phyloP scores from a whole-genome alignment of 2,797 vertebrate genomes.

The Cottoperca gobio region DNA sequence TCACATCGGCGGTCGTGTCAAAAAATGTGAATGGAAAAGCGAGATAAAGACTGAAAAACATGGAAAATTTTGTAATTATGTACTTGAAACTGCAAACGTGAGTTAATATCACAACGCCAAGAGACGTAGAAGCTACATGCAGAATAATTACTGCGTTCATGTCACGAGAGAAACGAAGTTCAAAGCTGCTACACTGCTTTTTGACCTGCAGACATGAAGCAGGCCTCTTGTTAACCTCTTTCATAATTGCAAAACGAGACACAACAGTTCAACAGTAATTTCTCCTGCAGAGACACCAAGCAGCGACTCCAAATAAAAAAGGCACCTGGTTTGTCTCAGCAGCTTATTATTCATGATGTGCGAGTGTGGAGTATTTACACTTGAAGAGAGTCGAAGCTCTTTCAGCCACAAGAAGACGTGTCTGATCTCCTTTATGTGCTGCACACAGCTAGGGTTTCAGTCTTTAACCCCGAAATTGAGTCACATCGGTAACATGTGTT shows the following conservation, averaged over 20 bases:
- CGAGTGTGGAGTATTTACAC: constrained; percentile 56
- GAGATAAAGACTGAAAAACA: constrained; percentile 9
- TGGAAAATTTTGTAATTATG: constrained; percentile 11
- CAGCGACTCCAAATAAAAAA: constrained; percentile 44
- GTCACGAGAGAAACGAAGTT: constrained; percentile 26
- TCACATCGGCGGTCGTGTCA: constrained; percentile 47
- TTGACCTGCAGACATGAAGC: constrained; percentile 61
- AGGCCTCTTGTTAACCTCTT: constrained; percentile 64
- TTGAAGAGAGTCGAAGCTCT: constrained; percentile 47
- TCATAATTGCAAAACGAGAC: constrained; percentile 66
- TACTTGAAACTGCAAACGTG: constrained; percentile 31
- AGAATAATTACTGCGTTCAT: constrained; percentile 37
- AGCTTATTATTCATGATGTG: constrained; percentile 61
- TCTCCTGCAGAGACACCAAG: constrained; percentile 49
- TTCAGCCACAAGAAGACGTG: constrained; percentile 57
- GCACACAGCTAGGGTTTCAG: constrained; percentile 67
- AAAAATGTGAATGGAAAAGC: constrained; percentile 8
- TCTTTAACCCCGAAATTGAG: constrained; percentile 71
- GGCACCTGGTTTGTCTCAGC: constrained; percentile 75
- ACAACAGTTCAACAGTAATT: constrained; percentile 57
- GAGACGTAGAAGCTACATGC: constrained; percentile 23
- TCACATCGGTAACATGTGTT: constrained; percentile 79
- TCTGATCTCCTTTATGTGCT: constrained; percentile 66
- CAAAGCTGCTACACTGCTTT: constrained; percentile 42
- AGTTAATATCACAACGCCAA: constrained; percentile 10